phyloP scores from a whole-genome alignment of 2,797 vertebrate species.

The Acrocephalus scirpaceus region DNA sequence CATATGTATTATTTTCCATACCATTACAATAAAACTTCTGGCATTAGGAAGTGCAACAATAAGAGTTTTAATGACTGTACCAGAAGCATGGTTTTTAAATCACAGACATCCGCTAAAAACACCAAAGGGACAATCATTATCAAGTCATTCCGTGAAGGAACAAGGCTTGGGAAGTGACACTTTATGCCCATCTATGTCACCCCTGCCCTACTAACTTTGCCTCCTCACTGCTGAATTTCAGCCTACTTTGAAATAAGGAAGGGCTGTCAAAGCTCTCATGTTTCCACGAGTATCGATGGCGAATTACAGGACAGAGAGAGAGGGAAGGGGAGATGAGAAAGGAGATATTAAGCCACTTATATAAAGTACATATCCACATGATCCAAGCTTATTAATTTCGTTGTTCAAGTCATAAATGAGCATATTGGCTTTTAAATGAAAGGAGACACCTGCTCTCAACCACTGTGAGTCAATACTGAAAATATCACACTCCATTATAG shows the following conservation, averaged over 20 bases:
- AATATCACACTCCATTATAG: not conserved
- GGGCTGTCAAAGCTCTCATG: not conserved
- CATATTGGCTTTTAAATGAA: conserved; percentile 9
- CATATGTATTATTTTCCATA: not conserved
- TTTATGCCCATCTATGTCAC: not conserved
- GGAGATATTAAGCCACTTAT: not conserved
- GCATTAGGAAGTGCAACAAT: conserved; percentile 6
- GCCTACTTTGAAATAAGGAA: not conserved
- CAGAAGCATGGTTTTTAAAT: not conserved
- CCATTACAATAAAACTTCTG: not conserved
- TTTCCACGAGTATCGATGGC: not conserved
- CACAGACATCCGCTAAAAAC: not conserved
- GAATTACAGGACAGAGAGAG: not conserved
- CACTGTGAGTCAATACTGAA: not conserved
- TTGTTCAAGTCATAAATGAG: not conserved
- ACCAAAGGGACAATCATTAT: not conserved
- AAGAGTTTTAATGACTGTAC: not conserved
- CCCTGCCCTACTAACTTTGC: not conserved
- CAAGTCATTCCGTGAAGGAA: not conserved
- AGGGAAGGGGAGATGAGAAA: not conserved
- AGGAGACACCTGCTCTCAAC: not conserved
- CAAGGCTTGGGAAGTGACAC: not conserved
- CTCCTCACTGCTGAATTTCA: not conserved
- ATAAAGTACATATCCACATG: not conserved
- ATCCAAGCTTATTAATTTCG: not conserved